These are phyloP conservation scores for Harmothoe impar DNA, from an alignment of 2,888 invertebrate species.

Conservation along the genomic window DNA sequence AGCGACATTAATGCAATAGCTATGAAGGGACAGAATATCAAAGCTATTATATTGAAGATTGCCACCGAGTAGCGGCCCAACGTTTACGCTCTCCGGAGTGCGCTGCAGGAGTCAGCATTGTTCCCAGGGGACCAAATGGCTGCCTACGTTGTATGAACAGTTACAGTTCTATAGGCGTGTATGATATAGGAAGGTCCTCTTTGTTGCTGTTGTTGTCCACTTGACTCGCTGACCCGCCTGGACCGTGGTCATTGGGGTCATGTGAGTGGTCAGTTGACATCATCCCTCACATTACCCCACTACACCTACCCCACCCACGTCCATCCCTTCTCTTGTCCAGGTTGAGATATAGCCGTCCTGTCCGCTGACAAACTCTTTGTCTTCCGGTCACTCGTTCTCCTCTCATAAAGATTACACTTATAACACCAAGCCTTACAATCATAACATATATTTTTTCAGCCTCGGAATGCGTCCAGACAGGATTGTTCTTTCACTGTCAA, in stretches of 20 bases:
- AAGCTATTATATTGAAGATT: no score
- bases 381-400: neutral
- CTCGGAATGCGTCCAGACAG: neutral
- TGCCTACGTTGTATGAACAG: no score
- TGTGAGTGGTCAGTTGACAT: conserved; percentile 5
- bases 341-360: neutral
- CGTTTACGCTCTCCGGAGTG: no score
- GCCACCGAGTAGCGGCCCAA: no score
- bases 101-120: no score
- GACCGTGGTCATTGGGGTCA: neutral
- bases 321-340: neutral
- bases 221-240: conserved; percentile 33
- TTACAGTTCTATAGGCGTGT: no score
- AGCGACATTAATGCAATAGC: no score
- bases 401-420: neutral
- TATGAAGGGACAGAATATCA: no score
- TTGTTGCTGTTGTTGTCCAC: conserved; percentile 39
- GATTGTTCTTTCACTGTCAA: neutral
- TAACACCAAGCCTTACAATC: neutral
- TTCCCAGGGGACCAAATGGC: no score
- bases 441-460: no score
- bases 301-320: no score
- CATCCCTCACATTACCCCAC: conserved; percentile 4
- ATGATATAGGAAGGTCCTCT: neutral
- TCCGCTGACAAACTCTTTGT: neutral